These are phyloP conservation scores for Melinaea marsaeus DNA, from an alignment of 2,888 invertebrate genomes.

Conservation along the genomic window DNA sequence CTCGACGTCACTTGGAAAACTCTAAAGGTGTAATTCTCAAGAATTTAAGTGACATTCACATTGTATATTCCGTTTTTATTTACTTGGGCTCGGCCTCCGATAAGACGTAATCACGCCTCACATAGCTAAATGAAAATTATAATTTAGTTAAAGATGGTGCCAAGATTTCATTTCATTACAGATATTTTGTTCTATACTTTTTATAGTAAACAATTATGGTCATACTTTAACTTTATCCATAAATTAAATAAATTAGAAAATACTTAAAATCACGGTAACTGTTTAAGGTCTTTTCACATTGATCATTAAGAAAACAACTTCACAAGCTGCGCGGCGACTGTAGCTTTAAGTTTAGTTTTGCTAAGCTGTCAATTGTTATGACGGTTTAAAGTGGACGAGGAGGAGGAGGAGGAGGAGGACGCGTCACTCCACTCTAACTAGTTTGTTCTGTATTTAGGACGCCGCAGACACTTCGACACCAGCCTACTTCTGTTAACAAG, in stretches of 20 bases:
- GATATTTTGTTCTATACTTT: too few species aligned
- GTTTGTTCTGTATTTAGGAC: background rate
- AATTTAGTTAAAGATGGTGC: too few species aligned
- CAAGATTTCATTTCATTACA: too few species aligned
- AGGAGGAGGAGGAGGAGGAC: too few species aligned
- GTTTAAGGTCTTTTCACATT: background rate
- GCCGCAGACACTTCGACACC: background rate
- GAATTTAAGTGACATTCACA: background rate
- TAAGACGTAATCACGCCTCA: too few species aligned
- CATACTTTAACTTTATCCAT: too few species aligned
- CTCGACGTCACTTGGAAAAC: conserved; percentile 15
- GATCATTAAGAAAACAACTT: background rate
- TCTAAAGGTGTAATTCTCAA: background rate
- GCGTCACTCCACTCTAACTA: background rate
- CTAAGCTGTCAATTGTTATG: background rate
- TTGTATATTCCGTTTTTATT: background rate
- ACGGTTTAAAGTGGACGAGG: background rate
- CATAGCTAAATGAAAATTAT: too few species aligned
- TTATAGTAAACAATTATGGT: too few species aligned
- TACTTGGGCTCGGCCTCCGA: too few species aligned
- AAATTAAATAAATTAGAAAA: too few species aligned
- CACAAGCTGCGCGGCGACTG: background rate
- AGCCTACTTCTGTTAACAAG: conserved; percentile 1
- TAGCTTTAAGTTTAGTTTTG: background rate
- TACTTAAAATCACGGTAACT: too few species aligned